A percentile compares a stretch with the other conserved stretches of the same genome.
phyloP scores from a whole-genome alignment of 1,140 invertebrate species.

The Drosophila repletoides region DNA sequence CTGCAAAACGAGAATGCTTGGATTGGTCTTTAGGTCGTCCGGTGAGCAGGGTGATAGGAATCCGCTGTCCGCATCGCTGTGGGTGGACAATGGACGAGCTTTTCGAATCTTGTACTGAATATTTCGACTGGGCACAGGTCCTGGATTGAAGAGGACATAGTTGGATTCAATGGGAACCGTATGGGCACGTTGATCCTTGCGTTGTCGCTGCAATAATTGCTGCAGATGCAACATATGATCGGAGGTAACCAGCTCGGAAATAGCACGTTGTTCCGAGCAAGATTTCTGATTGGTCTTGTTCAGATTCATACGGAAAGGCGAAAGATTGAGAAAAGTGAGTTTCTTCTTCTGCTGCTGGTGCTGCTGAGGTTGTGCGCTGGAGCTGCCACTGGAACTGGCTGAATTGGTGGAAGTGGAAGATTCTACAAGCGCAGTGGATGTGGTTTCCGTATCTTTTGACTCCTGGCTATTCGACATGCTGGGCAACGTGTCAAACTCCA shows the following conservation, averaged over 20 bases:
- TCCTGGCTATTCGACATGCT: constrained; percentile 80
- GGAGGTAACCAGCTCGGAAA: constrained; percentile 68
- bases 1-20: constrained; percentile 76
- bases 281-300: constrained; percentile 41
- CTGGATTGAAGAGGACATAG: constrained; percentile 79
- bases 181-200: constrained; percentile 60
- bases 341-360: constrained; percentile 60
- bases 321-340: constrained; percentile 74
- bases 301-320: constrained; percentile 55
- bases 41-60: constrained; percentile 80
- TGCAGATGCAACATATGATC: constrained; percentile 77
- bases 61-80: constrained; percentile 82
- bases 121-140: constrained; percentile 79
- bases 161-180: constrained; percentile 80
- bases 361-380: constrained; percentile 39
- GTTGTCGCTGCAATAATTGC: constrained; percentile 54
- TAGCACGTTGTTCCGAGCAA: constrained; percentile 48
- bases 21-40: constrained; percentile 71
- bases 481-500: constrained; percentile 51
- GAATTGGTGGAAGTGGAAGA: constrained; percentile 75
- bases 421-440: constrained; percentile 73
- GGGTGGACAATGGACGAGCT: constrained; percentile 69
- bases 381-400: constrained; percentile 55
- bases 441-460: constrained; percentile 77
- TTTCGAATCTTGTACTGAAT: constrained; percentile 80